A percentile compares a stretch with the other conserved stretches of the same genome.
Evolutionary conservation across 2,888 invertebrate species (phyloP).

Genomic region (Ennomos fuscantarius): DNA sequence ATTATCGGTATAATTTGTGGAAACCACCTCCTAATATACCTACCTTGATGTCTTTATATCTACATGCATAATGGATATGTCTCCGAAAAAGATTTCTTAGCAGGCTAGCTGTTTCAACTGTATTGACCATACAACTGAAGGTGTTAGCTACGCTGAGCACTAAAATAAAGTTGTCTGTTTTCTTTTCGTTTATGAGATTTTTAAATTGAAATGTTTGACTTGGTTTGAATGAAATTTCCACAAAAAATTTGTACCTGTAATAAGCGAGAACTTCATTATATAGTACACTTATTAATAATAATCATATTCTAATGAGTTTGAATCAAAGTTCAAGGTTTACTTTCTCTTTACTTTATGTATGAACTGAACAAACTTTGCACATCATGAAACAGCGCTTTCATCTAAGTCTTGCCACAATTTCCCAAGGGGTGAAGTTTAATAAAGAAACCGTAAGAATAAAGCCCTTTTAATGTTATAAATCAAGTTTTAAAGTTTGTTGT

Average conservation of each 20-base stretch:
- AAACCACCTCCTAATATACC: background rate
- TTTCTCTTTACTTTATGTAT: conserved; percentile 12
- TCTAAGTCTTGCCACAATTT: conserved; percentile 3
- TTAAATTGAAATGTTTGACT: too few relatives aligned
- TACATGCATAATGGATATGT: too few relatives aligned
- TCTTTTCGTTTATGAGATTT: too few relatives aligned
- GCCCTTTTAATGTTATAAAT: background rate
- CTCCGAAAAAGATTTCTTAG: too few relatives aligned
- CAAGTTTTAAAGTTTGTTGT: background rate
- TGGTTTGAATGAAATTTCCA: too few relatives aligned
- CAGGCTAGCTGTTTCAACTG: too few relatives aligned
- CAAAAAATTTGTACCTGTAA: too few relatives aligned
- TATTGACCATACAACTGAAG: too few relatives aligned
- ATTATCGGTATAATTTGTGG: conserved; percentile 9
- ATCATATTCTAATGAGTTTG: background rate
- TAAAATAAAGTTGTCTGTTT: too few relatives aligned
- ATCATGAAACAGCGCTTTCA: background rate
- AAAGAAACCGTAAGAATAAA: background rate
- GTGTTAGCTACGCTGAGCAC: too few relatives aligned
- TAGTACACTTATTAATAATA: too few relatives aligned
- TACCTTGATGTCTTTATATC: background rate
- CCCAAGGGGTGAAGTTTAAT: background rate
- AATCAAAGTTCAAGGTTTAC: conserved; percentile 2
- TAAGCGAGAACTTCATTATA: too few relatives aligned
- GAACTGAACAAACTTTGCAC: conserved; percentile 13